Base-by-base conservation (phyloP, 2,888 invertebrate species). In the Morpho helenor region DNA sequence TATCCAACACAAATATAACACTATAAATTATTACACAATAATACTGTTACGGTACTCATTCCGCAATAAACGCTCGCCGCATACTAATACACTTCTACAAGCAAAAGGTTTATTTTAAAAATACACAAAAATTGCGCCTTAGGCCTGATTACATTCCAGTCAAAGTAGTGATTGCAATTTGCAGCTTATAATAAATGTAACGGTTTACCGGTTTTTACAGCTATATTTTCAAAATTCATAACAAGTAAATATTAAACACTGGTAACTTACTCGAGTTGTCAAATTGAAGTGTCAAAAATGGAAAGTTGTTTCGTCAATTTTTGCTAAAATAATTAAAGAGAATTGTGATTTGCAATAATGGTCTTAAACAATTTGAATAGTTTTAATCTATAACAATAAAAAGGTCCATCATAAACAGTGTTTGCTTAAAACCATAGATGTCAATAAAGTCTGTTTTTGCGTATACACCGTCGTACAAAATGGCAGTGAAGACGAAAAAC, bases 401-500 rank as follows among this genome's bases (percentile, higher is more conserved):
- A 42, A 10, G 55, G 47, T 49, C 58, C 9, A 8, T 50, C 49
- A 54, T 51, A 56, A 53, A 44, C 50, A 52, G 56, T 52, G 54
- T 54, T 67, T 62, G 62, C 60, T 61, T 64, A 66, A 70, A 74
- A 76, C 76, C 75, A 74, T 79, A 75, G 65, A 77, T 82, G 87
- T 80, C 71, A 67, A 58, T 84, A 85, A 69, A 76, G 86, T 76
- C 74, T 75, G 79, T 77, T 82, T 80, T 89, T 75, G 82, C 78
- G 72, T 80, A 80, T 71, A 77, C 68, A 74, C 71, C 76, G 71
- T 74, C 80, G 80, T 78, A 74, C 89, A 89, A 90, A 89, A 90
- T 90, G 89, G 89, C 89, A 90, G 89, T 76, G 71, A 77, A 74
- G 74, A 72, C 72, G 76, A 79, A 74, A 74, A 78, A 79, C 79